Percentiles rank a stretch among this genome's conserved stretches.
Conservation (phyloP, 2,888 invertebrate genomes). For the Clepsis dumicolana region DNA sequence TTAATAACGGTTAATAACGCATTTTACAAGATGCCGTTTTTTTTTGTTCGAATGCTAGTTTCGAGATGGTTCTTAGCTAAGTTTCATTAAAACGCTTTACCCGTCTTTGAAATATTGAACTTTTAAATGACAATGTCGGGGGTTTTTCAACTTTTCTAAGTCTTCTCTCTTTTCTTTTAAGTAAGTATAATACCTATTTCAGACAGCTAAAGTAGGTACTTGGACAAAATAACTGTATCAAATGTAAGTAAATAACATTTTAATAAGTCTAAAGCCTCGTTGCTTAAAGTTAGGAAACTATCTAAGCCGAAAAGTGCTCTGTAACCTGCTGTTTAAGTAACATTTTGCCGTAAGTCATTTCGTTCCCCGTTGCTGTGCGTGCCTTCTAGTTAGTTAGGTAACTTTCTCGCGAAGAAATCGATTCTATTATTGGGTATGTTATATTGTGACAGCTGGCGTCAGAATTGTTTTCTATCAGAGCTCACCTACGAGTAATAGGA, state of each 20-base stretch:
- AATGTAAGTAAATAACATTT: not conserved
- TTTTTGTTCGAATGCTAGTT: too few relatives aligned
- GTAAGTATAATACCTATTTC: too few relatives aligned
- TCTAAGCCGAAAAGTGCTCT: not conserved
- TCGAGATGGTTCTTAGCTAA: too few relatives aligned
- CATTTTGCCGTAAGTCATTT: not conserved
- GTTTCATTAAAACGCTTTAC: too few relatives aligned
- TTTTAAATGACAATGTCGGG: too few relatives aligned
- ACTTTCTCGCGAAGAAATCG: conserved; percentile 8
- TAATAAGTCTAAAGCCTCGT: not conserved
- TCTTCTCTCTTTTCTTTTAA: too few relatives aligned
- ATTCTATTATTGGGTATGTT: conserved; percentile 3
- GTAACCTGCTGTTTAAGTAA: not conserved
- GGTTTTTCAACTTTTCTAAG: too few relatives aligned
- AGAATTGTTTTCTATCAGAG: conserved; percentile 5
- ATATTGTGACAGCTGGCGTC: conserved; percentile 7
- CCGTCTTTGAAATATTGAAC: too few relatives aligned
- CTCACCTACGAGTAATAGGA: too few relatives aligned
- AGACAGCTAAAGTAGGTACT: too few relatives aligned
- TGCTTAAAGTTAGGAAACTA: not conserved
- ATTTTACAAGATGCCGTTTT: too few relatives aligned
- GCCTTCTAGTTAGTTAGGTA: not conserved
- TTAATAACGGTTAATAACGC: too few relatives aligned
- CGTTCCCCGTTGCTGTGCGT: not conserved
- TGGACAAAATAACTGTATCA: not conserved